A percentile compares a stretch with the other conserved stretches of the same genome.
Evolutionary conservation across 2,113 vertebrate genomes (phyloP).

Genomic region (Laticauda laticaudata): DNA sequence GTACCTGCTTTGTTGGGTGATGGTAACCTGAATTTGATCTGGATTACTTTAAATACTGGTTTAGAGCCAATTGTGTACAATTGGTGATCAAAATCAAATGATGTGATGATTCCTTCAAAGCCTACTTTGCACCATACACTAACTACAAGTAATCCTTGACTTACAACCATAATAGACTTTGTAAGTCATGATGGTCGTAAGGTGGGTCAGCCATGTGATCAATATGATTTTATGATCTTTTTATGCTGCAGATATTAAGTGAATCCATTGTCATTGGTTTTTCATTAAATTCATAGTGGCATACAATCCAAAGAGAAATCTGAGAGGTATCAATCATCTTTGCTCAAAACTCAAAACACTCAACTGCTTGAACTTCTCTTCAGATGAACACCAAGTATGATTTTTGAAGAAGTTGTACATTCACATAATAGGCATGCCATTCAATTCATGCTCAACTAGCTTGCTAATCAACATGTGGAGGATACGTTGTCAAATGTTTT

Average conservation of each 20-base stretch:
- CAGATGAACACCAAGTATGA: not conserved
- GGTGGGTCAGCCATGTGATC: not conserved
- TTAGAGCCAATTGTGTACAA: not conserved
- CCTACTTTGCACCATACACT: not conserved
- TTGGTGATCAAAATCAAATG: not conserved
- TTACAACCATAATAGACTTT: not conserved
- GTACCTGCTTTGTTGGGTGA: not conserved
- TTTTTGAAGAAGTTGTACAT: not conserved
- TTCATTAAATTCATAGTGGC: not conserved
- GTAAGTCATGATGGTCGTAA: not conserved
- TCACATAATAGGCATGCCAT: not conserved
- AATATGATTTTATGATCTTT: not conserved
- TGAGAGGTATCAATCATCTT: not conserved
- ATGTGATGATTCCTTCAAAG: not conserved
- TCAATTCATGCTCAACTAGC: not conserved
- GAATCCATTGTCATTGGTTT: not conserved
- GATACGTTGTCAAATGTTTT: not conserved
- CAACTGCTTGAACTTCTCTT: not conserved
- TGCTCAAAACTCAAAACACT: not conserved
- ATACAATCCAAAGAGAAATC: not conserved
- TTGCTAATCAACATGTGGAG: not conserved
- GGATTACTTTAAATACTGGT: not conserved
- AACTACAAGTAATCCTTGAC: not conserved
- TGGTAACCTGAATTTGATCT: not conserved
- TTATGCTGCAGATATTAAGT: not conserved